phyloP scores from a whole-genome alignment of 2,888 invertebrate species.

The Diadegma fenestrale region DNA sequence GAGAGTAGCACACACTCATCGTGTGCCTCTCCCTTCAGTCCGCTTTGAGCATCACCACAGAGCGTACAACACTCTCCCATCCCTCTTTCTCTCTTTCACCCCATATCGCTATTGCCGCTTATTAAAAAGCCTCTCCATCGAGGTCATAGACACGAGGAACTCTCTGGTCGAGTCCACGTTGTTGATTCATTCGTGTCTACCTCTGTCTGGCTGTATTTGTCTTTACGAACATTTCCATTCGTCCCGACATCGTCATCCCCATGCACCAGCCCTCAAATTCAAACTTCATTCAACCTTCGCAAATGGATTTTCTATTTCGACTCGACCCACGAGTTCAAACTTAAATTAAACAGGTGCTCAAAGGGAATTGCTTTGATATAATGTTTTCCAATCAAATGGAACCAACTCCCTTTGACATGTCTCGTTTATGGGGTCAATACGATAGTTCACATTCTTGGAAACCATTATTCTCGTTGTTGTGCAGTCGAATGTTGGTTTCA shows the following conservation, averaged over 20 bases:
- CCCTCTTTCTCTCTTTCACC: constrained; percentile 13
- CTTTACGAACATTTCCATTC: constrained; percentile 36
- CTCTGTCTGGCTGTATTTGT: constrained; percentile 20
- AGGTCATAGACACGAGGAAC: constrained; percentile 67
- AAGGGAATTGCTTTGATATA: background rate
- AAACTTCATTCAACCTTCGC: constrained; percentile 11
- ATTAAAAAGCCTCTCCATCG: constrained; percentile 62
- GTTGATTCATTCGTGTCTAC: constrained; percentile 42
- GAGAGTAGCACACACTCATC: constrained; percentile 53
- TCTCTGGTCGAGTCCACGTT: constrained; percentile 41
- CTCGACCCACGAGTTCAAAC: background rate
- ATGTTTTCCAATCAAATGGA: background rate
- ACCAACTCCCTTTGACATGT: background rate
- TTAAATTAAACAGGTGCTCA: background rate
- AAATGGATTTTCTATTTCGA: background rate
- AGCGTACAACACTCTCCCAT: constrained; percentile 49
- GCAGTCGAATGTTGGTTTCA: background rate
- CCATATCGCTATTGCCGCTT: constrained; percentile 51
- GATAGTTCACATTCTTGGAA: background rate
- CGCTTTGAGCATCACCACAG: constrained; percentile 47
- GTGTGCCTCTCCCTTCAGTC: constrained; percentile 41
- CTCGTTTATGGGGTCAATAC: background rate
- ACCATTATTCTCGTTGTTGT: background rate
- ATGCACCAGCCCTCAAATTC: background rate
- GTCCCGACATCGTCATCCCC: constrained; percentile 37